Evolutionary conservation across 2,888 invertebrate genomes (phyloP).

Genomic region (Leptinotarsa tumamoca): DNA sequence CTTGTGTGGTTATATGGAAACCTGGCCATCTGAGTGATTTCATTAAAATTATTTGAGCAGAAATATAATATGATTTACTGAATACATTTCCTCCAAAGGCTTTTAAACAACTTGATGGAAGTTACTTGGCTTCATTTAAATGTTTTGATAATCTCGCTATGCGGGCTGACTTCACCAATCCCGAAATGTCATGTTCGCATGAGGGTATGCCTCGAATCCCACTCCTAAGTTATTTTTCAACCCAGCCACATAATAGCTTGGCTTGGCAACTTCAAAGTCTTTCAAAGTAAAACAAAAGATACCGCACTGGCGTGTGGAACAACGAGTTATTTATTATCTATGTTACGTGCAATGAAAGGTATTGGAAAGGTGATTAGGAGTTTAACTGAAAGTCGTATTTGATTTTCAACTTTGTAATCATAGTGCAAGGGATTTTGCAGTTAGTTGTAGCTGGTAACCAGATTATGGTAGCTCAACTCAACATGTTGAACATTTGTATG

Average conservation of each 20-base stretch:
- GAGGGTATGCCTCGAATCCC: conserved; percentile 26
- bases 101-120: conserved; percentile 33
- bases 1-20: too few species aligned
- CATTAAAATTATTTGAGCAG: neutral
- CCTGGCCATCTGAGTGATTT: neutral
- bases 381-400: too few species aligned
- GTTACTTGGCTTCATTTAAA: conserved; percentile 36
- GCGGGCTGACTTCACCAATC: conserved; percentile 34
- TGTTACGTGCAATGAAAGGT: too few species aligned
- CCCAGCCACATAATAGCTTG: conserved; percentile 15
- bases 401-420: too few species aligned
- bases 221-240: conserved; percentile 26
- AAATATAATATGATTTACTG: neutral
- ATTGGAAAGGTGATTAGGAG: neutral
- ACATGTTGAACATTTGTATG: too few species aligned
- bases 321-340: too few species aligned
- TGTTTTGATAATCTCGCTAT: conserved; percentile 39
- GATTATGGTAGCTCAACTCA: too few species aligned
- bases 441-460: too few species aligned
- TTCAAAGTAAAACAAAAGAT: neutral
- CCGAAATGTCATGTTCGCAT: conserved; percentile 23
- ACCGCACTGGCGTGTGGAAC: neutral
- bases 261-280: conserved; percentile 14
- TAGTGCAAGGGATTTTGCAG: too few species aligned
- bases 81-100: conserved; percentile 26